Conservation (phyloP, 2,888 invertebrate genomes). For the Drosophila melanocephala region DNA sequence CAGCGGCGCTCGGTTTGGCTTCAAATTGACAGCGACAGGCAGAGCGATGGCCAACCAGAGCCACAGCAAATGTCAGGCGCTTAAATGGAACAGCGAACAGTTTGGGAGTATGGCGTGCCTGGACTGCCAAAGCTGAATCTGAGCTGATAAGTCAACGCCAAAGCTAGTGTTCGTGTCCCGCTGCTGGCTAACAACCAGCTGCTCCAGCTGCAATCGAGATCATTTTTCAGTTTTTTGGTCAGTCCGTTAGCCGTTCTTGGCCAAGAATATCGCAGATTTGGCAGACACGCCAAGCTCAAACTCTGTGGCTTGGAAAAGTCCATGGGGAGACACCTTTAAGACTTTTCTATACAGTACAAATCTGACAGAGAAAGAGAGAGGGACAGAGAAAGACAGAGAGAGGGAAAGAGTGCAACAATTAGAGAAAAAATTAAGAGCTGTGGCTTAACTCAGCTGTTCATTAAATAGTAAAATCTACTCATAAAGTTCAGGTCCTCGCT, state of each 20-base stretch:
- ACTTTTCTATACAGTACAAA: constrained; percentile 4
- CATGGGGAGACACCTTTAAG: constrained; percentile 12
- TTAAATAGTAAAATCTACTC: background rate
- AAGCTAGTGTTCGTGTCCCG: constrained; percentile 62
- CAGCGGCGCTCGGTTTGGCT: constrained; percentile 43
- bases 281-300: constrained; percentile 61
- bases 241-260: constrained; percentile 74
- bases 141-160: constrained; percentile 13
- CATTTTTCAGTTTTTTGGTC: constrained; percentile 52
- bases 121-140: constrained; percentile 51
- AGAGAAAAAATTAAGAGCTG: background rate
- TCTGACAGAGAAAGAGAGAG: background rate
- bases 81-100: constrained; percentile 67
- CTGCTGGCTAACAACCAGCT: constrained; percentile 47
- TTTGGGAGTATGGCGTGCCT: constrained; percentile 62
- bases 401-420: background rate
- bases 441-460: background rate
- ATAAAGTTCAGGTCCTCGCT: background rate
- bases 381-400: background rate
- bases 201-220: constrained; percentile 60
- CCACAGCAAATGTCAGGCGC: constrained; percentile 48
- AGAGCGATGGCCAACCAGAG: constrained; percentile 21
- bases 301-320: constrained; percentile 16
- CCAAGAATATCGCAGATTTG: constrained; percentile 62
- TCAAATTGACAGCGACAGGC: constrained; percentile 63